Conservation (phyloP, 92 coral and sea anemone species). For the Zoanthus sociatus region DNA sequence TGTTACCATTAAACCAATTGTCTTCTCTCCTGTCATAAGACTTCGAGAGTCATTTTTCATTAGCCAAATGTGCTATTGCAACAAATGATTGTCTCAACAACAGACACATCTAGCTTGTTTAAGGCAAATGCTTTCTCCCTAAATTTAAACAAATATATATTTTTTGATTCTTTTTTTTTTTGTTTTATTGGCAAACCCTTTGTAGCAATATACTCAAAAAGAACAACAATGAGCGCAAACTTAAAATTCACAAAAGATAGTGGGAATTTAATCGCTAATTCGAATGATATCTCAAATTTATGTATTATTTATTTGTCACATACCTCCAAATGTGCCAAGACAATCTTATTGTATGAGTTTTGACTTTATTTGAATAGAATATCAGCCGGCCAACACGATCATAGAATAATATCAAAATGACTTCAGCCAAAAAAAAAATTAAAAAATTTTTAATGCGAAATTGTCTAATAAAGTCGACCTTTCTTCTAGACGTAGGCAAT, state of each 20-base stretch:
- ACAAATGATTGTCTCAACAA: background rate
- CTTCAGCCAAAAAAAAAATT: background rate
- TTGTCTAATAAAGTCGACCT: background rate
- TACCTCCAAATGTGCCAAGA: slow-evolving; percentile 42
- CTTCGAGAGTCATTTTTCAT: slow-evolving; percentile 20
- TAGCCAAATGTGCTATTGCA: slow-evolving; percentile 16
- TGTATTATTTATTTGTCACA: slow-evolving; percentile 28
- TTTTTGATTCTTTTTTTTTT: background rate
- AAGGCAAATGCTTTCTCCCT: background rate
- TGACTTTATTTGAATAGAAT: slow-evolving; percentile 27
- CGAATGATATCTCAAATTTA: slow-evolving; percentile 18
- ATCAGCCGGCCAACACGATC: slow-evolving; percentile 18
- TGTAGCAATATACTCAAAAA: background rate
- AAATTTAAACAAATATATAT: background rate
- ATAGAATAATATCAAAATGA: slow-evolving; percentile 27
- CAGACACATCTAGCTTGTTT: background rate
- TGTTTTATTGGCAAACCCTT: background rate
- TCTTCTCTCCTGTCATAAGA: slow-evolving; percentile 41
- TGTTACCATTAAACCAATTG: slow-evolving; percentile 41
- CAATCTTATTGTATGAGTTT: slow-evolving; percentile 1
- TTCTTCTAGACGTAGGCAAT: slow-evolving; percentile 8
- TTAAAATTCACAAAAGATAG: slow-evolving; percentile 25
- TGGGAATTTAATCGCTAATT: slow-evolving; percentile 27
- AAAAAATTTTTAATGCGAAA: slow-evolving; percentile 6
- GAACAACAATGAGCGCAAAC: slow-evolving; percentile 1